Base-by-base conservation (phyloP, 2,888 invertebrate species). In the Arge pagana region DNA sequence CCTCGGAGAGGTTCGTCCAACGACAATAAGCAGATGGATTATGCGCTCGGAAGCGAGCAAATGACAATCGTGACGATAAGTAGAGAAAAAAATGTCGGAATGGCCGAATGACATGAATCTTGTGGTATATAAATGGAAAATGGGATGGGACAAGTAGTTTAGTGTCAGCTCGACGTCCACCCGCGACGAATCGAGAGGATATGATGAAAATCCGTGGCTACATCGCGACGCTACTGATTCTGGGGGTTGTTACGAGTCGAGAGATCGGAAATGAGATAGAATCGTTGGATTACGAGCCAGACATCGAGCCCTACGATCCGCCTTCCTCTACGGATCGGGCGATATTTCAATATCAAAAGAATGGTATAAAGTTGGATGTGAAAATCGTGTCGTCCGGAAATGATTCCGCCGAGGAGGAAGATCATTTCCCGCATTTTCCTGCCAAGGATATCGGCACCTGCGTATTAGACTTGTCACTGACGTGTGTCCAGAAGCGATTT, bases 401-500 rank as follows among this genome's bases (percentile, higher is more conserved):
- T 49, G 51, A 52, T 8, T 54, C 65, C 6, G 40, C 39, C 3
- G 21, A 24, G 48, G 62, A 5, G 63, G 77, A 65, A 59, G 80
- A 73, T 76, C 77, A 26, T 73, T 85, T 61, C 71, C 80, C 67
- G 76, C 81, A 65, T 77, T 84, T 59, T 81, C 84, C 72, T 54
- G 77, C 31, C 76, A 83, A 52, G 8, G 74, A 76, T n/a, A 57
- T 76, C 13, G 66, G 71, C 33, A 54, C 31, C 56, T 85, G 85
- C 63, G 72, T 85, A 36, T 50, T 82, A 19, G 78, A 80, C 60
- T 66, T 85, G 1, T 85, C 85, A 0, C 79, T 82, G 52, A 67
- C 75, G 19, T 85, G 85, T 63, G 72, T 83, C 18, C 84, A 83
- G 65, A 81, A 78, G 56, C 82, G 83, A 62, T 79, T 84, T 2